A percentile compares a stretch with the other conserved stretches of the same genome.
These are phyloP conservation scores for Nephrotoma appendiculata DNA, from an alignment of 2,888 invertebrate genomes.

Conservation along the genomic window DNA sequence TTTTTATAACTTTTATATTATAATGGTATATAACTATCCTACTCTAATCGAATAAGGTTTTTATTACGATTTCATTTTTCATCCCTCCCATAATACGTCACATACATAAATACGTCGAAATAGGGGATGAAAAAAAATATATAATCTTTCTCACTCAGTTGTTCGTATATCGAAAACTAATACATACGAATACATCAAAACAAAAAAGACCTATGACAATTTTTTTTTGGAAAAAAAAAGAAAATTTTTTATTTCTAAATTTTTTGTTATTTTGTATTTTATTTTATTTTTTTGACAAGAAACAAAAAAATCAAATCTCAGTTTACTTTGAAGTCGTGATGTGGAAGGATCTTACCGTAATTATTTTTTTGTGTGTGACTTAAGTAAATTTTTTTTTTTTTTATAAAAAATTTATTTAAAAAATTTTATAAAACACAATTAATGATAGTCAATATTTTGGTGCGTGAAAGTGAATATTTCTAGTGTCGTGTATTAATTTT, in stretches of 20 bases:
- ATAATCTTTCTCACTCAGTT: background rate
- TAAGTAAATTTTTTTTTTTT: background rate
- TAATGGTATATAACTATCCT: background rate
- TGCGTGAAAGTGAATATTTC: background rate
- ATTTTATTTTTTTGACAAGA: background rate
- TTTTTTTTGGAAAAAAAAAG: background rate
- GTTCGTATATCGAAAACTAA: background rate
- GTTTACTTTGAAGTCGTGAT: background rate
- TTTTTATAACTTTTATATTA: background rate
- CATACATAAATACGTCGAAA: background rate
- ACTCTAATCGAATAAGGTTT: background rate
- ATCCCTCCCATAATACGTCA: background rate
- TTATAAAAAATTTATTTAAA: too few relatives aligned
- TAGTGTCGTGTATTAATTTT: background rate
- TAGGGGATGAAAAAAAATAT: background rate
- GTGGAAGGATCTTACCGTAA: background rate
- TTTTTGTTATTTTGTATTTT: background rate
- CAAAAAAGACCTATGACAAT: constrained; percentile 2
- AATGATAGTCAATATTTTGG: background rate
- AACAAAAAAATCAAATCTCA: constrained; percentile 2
- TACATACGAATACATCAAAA: background rate
- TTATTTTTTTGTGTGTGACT: background rate
- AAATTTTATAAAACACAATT: background rate
- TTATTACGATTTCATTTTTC: background rate
- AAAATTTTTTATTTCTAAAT: background rate